Evolutionary conservation across 2,113 vertebrate genomes (phyloP).

Genomic region (Jacana jacana): DNA sequence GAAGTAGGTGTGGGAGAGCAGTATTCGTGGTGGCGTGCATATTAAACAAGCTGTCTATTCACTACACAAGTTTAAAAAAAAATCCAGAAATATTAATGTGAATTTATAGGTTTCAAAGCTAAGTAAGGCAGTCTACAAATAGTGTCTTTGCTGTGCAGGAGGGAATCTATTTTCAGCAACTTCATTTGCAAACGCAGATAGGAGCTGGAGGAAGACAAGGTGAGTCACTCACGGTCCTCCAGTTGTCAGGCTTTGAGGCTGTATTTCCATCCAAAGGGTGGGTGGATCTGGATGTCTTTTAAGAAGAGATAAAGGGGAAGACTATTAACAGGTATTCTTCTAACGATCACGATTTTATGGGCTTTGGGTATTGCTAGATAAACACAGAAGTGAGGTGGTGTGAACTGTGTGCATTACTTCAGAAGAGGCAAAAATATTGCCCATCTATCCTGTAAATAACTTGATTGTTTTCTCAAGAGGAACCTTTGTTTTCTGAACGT

Average conservation of each 20-base stretch:
- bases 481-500: neutral
- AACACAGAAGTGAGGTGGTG: neutral
- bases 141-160: neutral
- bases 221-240: neutral
- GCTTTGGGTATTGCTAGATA: neutral
- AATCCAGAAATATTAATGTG: neutral
- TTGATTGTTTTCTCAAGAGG: neutral
- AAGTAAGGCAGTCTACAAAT: neutral
- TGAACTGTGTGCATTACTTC: neutral
- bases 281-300: neutral
- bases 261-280: neutral
- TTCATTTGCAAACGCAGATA: neutral
- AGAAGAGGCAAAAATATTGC: neutral
- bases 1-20: neutral
- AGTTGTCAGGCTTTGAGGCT: neutral
- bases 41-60: neutral
- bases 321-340: neutral
- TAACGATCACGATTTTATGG: neutral
- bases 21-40: neutral
- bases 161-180: neutral
- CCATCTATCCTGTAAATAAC: neutral
- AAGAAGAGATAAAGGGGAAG: neutral
- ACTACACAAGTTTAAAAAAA: neutral
- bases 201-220: neutral
- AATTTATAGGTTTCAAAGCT: neutral